These are phyloP conservation scores for Heliconius melpomene DNA, from an alignment of 1,140 invertebrate genomes.

Conservation along the genomic window DNA sequence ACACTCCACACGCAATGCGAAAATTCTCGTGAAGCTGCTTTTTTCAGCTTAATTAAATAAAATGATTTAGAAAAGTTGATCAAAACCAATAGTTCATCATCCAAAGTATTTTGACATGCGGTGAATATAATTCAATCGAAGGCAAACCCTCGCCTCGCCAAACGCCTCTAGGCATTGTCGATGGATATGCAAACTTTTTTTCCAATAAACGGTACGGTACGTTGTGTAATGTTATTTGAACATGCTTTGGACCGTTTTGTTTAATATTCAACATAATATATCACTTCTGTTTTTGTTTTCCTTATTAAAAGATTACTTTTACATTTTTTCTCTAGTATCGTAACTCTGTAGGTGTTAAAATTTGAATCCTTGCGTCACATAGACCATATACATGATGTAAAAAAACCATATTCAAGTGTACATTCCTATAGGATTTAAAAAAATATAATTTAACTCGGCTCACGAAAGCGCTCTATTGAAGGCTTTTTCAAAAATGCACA, in stretches of 20 bases:
- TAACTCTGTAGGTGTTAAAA: no score
- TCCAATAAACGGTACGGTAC: not conserved
- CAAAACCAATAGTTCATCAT: not conserved
- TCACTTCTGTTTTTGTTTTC: no score
- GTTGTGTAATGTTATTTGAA: not conserved
- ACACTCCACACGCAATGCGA: no score
- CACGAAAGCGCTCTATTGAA: no score
- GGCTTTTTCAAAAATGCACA: no score
- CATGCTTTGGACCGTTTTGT: not conserved
- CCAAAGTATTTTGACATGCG: not conserved
- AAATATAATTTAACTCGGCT: no score
- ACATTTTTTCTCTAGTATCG: no score
- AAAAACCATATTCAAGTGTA: no score
- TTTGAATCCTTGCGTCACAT: no score
- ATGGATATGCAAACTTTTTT: not conserved
- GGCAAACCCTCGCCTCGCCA: not conserved
- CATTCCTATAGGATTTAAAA: no score
- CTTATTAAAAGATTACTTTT: no score
- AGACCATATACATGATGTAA: no score
- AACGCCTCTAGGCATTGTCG: not conserved
- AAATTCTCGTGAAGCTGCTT: not conserved
- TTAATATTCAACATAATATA: not conserved
- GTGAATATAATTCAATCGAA: not conserved
- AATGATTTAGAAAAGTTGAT: not conserved
- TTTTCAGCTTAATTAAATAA: not conserved